These are phyloP conservation scores for Zaprionus camerounensis DNA, from an alignment of 1,140 invertebrate genomes.

Conservation along the genomic window DNA sequence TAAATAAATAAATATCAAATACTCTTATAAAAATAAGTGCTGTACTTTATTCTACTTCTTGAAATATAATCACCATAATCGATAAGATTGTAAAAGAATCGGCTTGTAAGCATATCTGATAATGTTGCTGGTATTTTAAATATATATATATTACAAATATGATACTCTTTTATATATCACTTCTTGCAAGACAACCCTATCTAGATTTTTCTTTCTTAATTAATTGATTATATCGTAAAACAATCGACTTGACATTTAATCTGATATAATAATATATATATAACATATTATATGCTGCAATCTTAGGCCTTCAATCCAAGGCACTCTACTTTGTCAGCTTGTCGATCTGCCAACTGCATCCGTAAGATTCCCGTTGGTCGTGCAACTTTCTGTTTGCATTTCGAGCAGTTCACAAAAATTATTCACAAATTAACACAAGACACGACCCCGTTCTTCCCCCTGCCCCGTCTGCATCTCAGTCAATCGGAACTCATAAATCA, in stretches of 20 bases:
- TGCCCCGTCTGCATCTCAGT: slow-evolving; percentile 21
- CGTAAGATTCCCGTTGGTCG: slow-evolving; percentile 41
- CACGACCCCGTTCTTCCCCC: background rate
- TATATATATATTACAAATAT: too few relatives aligned
- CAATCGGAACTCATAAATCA: slow-evolving; percentile 76
- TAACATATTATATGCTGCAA: slow-evolving; percentile 30
- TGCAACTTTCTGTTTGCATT: slow-evolving; percentile 52
- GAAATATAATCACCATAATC: too few relatives aligned
- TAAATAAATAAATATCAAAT: too few relatives aligned
- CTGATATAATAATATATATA: background rate
- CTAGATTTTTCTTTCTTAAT: slow-evolving; percentile 15
- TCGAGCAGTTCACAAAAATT: slow-evolving; percentile 63
- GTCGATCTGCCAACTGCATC: background rate
- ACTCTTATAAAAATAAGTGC: too few relatives aligned
- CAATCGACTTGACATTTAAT: background rate
- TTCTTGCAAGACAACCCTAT: too few relatives aligned
- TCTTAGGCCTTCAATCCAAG: slow-evolving; percentile 38
- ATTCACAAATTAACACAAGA: slow-evolving; percentile 75
- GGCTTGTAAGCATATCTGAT: too few relatives aligned
- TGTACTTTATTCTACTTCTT: too few relatives aligned
- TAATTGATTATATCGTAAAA: slow-evolving; percentile 12
- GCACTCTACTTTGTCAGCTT: background rate
- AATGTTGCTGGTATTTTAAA: too few relatives aligned
- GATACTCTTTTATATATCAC: too few relatives aligned
- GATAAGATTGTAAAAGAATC: too few relatives aligned